These are phyloP conservation scores for Xestia rhomboidea DNA, from an alignment of 2,888 invertebrate species.

Conservation along the genomic window DNA sequence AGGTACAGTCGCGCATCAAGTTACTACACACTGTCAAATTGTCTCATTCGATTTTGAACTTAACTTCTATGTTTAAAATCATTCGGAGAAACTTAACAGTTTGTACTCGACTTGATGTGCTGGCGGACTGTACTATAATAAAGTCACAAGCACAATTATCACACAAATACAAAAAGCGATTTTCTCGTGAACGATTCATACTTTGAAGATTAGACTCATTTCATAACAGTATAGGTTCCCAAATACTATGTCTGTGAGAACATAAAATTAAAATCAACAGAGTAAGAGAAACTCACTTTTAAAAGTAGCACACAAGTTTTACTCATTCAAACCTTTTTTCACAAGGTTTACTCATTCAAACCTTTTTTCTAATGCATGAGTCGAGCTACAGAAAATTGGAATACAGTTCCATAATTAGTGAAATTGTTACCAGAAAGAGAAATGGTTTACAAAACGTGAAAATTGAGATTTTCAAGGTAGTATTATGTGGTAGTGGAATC, in stretches of 20 bases:
- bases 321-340: neutral
- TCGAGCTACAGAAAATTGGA: conserved; percentile 24
- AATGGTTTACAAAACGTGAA: conserved; percentile 2
- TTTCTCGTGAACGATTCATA: neutral
- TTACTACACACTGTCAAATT: too few species aligned
- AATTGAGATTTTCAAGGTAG: neutral
- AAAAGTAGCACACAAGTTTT: neutral
- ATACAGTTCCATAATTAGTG: conserved; percentile 26
- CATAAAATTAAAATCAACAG: neutral
- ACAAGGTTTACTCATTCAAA: neutral
- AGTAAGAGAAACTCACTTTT: neutral
- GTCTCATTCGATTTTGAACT: too few species aligned
- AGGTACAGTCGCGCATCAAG: neutral
- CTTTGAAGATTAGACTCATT: neutral
- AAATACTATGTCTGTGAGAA: neutral
- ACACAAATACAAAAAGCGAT: neutral
- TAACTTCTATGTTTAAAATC: too few species aligned
- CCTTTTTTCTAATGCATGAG: neutral
- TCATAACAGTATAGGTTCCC: neutral
- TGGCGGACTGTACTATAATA: neutral
- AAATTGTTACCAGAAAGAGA: conserved; percentile 29
- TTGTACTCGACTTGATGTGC: too few species aligned
- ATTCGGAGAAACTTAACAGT: too few species aligned
- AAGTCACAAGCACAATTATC: neutral
- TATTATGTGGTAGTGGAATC: neutral